A percentile compares a stretch with the other conserved stretches of the same genome.
phyloP scores from a whole-genome alignment of 2,113 vertebrate species.

The Bettongia penicillata region DNA sequence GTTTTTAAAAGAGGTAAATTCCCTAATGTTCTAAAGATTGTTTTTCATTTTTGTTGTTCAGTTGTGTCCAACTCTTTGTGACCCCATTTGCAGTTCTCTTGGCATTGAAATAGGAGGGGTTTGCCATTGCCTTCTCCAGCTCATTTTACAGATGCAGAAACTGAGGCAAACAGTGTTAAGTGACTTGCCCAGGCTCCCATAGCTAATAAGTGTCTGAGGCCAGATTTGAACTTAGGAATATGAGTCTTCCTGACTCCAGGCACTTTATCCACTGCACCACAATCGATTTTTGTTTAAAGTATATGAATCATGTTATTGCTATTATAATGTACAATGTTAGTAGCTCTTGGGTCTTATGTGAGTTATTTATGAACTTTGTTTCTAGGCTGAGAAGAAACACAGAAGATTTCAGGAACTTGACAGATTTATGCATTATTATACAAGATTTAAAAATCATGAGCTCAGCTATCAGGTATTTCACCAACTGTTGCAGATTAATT shows the following conservation, averaged over 20 bases:
- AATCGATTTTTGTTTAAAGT: background rate
- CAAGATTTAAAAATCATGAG: conserved; percentile 99
- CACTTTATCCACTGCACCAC: background rate
- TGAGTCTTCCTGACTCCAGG: background rate
- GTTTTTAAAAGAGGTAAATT: background rate
- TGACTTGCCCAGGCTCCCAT: background rate
- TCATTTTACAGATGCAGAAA: background rate
- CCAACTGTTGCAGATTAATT: conserved; percentile 62
- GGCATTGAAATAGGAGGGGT: background rate
- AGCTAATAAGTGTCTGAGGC: background rate
- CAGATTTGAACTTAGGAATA: background rate
- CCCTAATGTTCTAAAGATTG: background rate
- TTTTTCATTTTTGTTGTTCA: background rate
- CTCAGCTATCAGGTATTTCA: conserved; percentile 96
- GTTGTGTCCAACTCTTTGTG: background rate
- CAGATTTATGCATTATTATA: conserved; percentile 99
- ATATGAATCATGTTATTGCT: background rate
- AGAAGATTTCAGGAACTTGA: conserved; percentile 99
- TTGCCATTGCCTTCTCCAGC: background rate
- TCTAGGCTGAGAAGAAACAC: conserved; percentile 98
- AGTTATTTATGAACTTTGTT: conserved; percentile 67
- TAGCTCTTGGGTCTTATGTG: conserved; percentile 44
- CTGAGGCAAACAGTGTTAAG: background rate
- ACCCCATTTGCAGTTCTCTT: background rate
- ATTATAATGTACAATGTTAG: conserved; percentile 4